Percentiles rank a stretch among this genome's conserved stretches.
Conservation (phyloP, 1,140 invertebrate species). For the Caenorhabditis latens region DNA sequence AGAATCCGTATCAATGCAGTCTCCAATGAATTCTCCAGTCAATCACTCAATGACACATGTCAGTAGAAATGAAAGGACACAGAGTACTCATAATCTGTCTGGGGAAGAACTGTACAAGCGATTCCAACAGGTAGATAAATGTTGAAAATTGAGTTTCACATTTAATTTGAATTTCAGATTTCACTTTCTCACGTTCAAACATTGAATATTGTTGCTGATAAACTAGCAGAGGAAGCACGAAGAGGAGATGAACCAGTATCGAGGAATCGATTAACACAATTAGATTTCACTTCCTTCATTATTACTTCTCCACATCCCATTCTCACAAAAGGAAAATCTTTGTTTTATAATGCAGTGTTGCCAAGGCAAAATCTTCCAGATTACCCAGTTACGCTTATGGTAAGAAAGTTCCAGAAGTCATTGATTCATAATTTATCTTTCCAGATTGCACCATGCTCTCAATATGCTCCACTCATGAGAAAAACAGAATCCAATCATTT, state of each 20-base stretch:
- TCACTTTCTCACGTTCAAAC: constrained; percentile 58
- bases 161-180: not conserved
- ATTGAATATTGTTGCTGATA: constrained; percentile 60
- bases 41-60: constrained; percentile 34
- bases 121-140: constrained; percentile 47
- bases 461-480: constrained; percentile 68
- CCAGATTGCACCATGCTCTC: constrained; percentile 66
- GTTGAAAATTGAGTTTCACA: too few species aligned
- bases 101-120: constrained; percentile 51
- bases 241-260: constrained; percentile 62
- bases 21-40: constrained; percentile 49
- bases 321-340: constrained; percentile 58
- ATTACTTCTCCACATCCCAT: constrained; percentile 57
- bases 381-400: constrained; percentile 62
- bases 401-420: not conserved
- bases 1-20: constrained; percentile 53
- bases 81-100: constrained; percentile 27
- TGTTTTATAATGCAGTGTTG: constrained; percentile 62
- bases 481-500: constrained; percentile 63
- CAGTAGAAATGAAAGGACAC: constrained; percentile 4
- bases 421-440: not conserved
- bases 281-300: constrained; percentile 59
- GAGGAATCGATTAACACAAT: constrained; percentile 42
- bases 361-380: constrained; percentile 58
- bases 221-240: constrained; percentile 57